These are phyloP conservation scores for Jaculus jaculus DNA, from an alignment of 2,113 vertebrate species.

Conservation along the genomic window DNA sequence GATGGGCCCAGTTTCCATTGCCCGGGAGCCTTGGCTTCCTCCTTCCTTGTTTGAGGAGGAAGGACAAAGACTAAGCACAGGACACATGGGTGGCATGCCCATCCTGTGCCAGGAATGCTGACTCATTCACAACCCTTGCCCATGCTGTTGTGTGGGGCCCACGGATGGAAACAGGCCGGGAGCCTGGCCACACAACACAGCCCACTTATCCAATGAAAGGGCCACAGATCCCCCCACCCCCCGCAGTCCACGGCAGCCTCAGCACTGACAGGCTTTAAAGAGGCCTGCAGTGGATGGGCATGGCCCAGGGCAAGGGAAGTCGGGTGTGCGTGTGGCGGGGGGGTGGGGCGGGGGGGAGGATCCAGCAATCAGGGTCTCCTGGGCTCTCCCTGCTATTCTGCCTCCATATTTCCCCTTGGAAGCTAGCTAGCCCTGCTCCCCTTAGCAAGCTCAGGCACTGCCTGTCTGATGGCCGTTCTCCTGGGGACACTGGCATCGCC, in stretches of 20 bases:
- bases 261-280: background rate
- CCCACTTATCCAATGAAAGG: too few relatives aligned
- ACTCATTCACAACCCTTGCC: background rate
- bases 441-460: background rate
- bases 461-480: background rate
- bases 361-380: background rate
- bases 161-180: rapidly evolving
- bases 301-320: background rate
- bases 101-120: background rate
- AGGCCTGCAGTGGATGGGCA: rapidly evolving
- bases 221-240: background rate
- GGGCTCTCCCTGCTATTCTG: background rate
- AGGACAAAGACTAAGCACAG: background rate
- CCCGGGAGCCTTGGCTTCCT: background rate
- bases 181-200: background rate
- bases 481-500: background rate
- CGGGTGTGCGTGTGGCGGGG: too few relatives aligned
- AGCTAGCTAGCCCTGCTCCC: background rate
- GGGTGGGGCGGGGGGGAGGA: background rate
- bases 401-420: background rate
- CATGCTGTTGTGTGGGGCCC: too few relatives aligned
- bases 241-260: too few relatives aligned
- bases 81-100: background rate
- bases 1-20: background rate
- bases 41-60: conserved; percentile 18